Conservation (phyloP, 2,113 vertebrate species). For the Hydrochoerus hydrochaeris region DNA sequence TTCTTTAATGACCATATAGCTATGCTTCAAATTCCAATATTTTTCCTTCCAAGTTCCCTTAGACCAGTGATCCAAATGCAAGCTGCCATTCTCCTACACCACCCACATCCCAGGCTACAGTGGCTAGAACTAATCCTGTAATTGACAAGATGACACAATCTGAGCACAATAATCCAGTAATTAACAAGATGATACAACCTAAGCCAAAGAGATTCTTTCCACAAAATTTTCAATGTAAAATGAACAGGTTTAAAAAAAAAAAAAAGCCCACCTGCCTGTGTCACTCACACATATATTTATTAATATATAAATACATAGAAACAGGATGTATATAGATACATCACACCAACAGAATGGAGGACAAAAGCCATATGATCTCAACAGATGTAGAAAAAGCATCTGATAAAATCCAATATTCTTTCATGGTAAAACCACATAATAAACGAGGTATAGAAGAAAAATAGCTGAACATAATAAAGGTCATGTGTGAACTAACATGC, state of each 20-base stretch:
- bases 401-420: background rate
- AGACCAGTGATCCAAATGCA: background rate
- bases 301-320: background rate
- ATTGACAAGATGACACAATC: background rate
- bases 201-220: background rate
- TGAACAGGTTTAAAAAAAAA: background rate
- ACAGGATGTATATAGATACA: background rate
- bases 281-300: background rate
- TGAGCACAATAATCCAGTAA: background rate
- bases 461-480: background rate
- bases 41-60: background rate
- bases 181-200: background rate
- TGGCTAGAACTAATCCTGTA: background rate
- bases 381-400: background rate
- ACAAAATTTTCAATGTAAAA: conserved; percentile 19
- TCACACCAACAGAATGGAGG: background rate
- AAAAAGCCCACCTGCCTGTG: background rate
- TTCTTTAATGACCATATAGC: background rate
- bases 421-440: background rate
- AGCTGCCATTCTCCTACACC: background rate
- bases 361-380: background rate
- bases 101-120: background rate
- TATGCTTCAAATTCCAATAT: background rate
- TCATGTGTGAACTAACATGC: background rate
- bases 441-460: background rate